phyloP scores from a whole-genome alignment of 92 coral and sea anemone genomes.

The Ricordea florida region DNA sequence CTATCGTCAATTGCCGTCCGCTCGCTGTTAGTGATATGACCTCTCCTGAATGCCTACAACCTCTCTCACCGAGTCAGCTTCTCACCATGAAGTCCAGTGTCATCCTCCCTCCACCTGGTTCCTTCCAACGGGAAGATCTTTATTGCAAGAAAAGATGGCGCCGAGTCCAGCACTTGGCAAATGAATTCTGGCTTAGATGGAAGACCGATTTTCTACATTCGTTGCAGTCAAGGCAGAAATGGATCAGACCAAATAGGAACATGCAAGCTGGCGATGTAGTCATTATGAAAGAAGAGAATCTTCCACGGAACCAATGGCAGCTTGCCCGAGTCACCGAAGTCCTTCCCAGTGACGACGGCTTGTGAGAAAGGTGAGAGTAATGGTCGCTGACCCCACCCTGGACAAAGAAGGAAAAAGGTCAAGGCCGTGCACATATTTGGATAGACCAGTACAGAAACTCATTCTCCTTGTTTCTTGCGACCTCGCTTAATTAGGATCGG shows the following conservation, averaged over 20 bases:
- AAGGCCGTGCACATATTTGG: too few relatives aligned
- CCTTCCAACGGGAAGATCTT: neutral
- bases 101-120: conserved; percentile 1
- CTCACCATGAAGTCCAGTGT: neutral
- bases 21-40: neutral
- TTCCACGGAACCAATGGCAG: neutral
- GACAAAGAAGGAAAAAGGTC: too few relatives aligned
- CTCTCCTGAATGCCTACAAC: neutral
- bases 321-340: conserved; percentile 5
- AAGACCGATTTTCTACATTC: neutral
- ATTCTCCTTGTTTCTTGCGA: too few relatives aligned
- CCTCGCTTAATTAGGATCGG: too few relatives aligned
- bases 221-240: neutral
- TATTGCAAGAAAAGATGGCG: conserved; percentile 11
- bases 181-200: conserved; percentile 6
- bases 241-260: neutral
- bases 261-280: neutral
- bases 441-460: too few relatives aligned
- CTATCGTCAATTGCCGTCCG: neutral
- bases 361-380: too few relatives aligned
- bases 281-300: neutral
- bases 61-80: conserved; percentile 3
- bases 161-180: too few relatives aligned
- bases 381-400: too few relatives aligned
- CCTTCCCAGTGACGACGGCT: too few relatives aligned